These are phyloP conservation scores for Sebastes aleutianus DNA, from an alignment of 2,797 vertebrate genomes.

Conservation along the genomic window DNA sequence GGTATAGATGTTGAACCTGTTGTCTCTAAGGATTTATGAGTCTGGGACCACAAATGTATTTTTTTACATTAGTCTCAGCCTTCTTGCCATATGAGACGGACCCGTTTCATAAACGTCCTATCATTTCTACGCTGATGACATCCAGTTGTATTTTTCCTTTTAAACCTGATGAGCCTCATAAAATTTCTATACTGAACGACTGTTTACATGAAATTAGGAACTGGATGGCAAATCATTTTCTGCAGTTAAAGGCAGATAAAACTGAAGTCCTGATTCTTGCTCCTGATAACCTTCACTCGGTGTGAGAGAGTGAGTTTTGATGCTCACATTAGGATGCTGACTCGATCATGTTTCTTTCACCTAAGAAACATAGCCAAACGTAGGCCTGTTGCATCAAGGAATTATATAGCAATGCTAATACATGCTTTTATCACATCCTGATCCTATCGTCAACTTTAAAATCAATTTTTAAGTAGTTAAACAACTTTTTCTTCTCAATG, in stretches of 20 bases:
- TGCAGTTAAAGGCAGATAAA: no score
- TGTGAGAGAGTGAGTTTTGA: no score
- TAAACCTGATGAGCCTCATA: background rate
- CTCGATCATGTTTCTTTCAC: no score
- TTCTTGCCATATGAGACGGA: background rate
- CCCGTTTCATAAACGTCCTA: background rate
- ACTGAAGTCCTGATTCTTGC: background rate
- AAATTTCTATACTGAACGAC: background rate
- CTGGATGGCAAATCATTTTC: background rate
- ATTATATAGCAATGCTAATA: no score
- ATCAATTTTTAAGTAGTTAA: background rate
- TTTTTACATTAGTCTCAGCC: background rate
- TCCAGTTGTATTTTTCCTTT: background rate
- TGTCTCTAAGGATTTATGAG: background rate
- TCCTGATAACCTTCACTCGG: background rate
- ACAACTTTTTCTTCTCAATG: background rate
- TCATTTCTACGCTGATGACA: background rate
- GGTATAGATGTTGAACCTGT: background rate
- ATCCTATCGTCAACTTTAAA: background rate
- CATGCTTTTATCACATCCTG: no score
- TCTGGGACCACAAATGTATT: background rate
- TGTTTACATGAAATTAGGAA: background rate
- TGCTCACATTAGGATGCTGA: no score
- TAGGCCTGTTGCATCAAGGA: no score
- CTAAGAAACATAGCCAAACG: no score